These are phyloP conservation scores for Epicauta chinensis DNA, from an alignment of 1,140 invertebrate genomes.

Conservation along the genomic window DNA sequence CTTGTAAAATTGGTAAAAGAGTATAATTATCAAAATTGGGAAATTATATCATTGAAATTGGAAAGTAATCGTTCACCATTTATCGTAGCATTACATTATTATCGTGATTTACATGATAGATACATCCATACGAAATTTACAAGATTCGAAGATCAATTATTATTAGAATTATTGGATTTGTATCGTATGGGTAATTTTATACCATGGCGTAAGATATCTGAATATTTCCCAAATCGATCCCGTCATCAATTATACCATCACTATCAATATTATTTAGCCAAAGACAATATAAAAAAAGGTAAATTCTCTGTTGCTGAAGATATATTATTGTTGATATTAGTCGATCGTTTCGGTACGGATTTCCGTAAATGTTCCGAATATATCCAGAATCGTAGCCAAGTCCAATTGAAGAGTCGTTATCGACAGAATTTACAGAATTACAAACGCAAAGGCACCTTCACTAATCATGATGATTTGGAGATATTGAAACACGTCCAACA, in stretches of 20 bases:
- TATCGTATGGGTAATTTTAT: slow-evolving; percentile 54
- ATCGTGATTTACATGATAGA: slow-evolving; percentile 45
- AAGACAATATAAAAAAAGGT: slow-evolving; percentile 45
- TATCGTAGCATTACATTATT: slow-evolving; percentile 60
- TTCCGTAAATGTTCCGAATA: slow-evolving; percentile 47
- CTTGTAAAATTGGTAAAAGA: slow-evolving; percentile 45
- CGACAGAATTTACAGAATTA: slow-evolving; percentile 40
- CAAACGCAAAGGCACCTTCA: slow-evolving; percentile 42
- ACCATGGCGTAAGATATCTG: slow-evolving; percentile 56
- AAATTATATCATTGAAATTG: slow-evolving; percentile 51
- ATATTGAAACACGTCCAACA: slow-evolving; percentile 43
- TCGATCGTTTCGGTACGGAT: slow-evolving; percentile 53
- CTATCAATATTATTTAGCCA: slow-evolving; percentile 38
- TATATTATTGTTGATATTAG: slow-evolving; percentile 50
- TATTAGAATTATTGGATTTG: slow-evolving; percentile 49
- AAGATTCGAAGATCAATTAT: slow-evolving; percentile 51
- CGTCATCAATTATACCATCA: slow-evolving; percentile 58
- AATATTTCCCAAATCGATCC: slow-evolving; percentile 51
- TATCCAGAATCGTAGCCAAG: slow-evolving; percentile 48
- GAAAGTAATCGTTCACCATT: slow-evolving; percentile 54
- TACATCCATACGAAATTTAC: slow-evolving; percentile 47
- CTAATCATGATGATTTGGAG: slow-evolving; percentile 41
- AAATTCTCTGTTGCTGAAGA: slow-evolving; percentile 58
- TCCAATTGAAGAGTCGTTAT: slow-evolving; percentile 51
- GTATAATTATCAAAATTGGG: slow-evolving; percentile 56